Evolutionary conservation across 1,140 invertebrate species (phyloP).

Genomic region (Liolophura sinensis): DNA sequence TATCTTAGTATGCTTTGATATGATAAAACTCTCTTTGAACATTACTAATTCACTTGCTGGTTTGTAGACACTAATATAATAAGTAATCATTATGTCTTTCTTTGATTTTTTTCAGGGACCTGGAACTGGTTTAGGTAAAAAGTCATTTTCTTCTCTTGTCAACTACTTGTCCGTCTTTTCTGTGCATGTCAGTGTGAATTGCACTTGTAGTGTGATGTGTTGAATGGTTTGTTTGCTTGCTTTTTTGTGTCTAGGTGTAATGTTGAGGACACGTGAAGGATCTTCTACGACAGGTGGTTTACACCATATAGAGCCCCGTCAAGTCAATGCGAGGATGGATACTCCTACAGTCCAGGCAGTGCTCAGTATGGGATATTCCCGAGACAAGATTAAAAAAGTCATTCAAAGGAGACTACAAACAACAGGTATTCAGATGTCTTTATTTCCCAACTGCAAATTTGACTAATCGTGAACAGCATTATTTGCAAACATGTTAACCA

Average conservation of each 20-base stretch:
- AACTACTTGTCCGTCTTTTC: not conserved
- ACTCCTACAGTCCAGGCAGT: constrained; percentile 22
- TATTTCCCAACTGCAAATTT: too few relatives aligned
- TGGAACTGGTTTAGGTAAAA: not conserved
- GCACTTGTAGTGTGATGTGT: not conserved
- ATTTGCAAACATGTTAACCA: too few relatives aligned
- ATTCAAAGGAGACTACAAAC: constrained; percentile 22
- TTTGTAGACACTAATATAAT: not conserved
- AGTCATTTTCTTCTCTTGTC: not conserved
- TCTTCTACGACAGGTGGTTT: not conserved
- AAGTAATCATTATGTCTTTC: not conserved
- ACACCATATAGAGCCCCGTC: constrained; percentile 19
- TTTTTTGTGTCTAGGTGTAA: not conserved
- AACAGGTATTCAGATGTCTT: constrained; percentile 16
- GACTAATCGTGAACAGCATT: too few relatives aligned
- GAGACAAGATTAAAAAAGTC: constrained; percentile 20
- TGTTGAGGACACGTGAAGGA: not conserved
- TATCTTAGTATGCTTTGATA: not conserved
- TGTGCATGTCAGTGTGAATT: not conserved
- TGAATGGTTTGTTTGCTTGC: not conserved
- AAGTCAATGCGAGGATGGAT: constrained; percentile 32
- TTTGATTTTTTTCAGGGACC: not conserved
- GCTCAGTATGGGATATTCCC: constrained; percentile 26
- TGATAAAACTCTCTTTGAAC: not conserved
- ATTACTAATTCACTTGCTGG: not conserved